phyloP scores from a whole-genome alignment of 2,888 invertebrate genomes.

The Eretmocerus hayati region DNA sequence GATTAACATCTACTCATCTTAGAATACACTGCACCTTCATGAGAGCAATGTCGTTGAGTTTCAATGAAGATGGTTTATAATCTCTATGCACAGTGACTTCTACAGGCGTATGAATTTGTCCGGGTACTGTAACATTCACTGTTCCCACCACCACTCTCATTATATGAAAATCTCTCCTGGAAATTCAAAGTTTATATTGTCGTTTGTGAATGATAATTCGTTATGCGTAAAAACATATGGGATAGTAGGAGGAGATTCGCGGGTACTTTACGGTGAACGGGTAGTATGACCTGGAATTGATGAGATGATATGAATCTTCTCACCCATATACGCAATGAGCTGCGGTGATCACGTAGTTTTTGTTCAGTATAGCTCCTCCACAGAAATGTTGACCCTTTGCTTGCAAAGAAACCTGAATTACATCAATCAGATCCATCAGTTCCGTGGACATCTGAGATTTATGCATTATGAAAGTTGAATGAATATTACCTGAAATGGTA shows the following conservation, averaged over 20 bases:
- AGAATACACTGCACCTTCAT: background rate
- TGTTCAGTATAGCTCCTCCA: conserved; percentile 17
- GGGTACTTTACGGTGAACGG: too few relatives aligned
- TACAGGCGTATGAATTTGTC: background rate
- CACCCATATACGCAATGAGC: conserved; percentile 20
- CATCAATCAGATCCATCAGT: too few relatives aligned
- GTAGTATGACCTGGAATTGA: too few relatives aligned
- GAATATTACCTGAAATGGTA: conserved; percentile 35
- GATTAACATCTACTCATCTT: background rate
- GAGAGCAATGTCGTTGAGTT: background rate
- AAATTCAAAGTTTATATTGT: too few relatives aligned
- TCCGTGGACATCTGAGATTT: too few relatives aligned
- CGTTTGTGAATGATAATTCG: too few relatives aligned
- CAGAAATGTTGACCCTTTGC: conserved; percentile 9
- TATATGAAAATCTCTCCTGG: too few relatives aligned
- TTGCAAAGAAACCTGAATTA: conserved; percentile 7
- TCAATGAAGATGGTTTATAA: background rate
- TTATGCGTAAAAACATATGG: too few relatives aligned
- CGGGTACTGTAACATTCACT: background rate
- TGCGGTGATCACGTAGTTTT: conserved; percentile 14
- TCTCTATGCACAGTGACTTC: background rate
- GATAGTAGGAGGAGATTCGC: too few relatives aligned
- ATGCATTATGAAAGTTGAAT: too few relatives aligned
- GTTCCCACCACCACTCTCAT: background rate
- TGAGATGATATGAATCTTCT: background rate